Conservation (phyloP, 2,797 vertebrate species). For the Pogonophryne albipinna region DNA sequence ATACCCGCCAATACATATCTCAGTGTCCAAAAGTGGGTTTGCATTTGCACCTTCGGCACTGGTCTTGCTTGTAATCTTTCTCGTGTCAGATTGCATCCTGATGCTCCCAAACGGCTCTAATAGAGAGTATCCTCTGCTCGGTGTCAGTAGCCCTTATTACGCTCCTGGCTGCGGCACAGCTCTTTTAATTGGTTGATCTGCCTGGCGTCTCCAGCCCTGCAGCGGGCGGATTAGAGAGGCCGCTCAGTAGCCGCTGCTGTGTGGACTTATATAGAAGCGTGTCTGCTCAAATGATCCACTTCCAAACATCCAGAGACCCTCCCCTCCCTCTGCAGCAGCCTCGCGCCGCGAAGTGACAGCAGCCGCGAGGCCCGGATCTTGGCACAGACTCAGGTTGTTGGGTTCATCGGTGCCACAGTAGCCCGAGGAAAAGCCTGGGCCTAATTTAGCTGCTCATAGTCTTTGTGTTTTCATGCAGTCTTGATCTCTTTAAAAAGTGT, state of each 20-base stretch:
- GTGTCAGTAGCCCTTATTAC: conserved; percentile 64
- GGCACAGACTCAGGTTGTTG: conserved; percentile 53
- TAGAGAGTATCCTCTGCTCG: conserved; percentile 73
- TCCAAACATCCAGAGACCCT: conserved; percentile 48
- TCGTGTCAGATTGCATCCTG: conserved; percentile 76
- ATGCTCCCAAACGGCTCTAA: conserved; percentile 73
- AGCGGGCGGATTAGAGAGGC: conserved; percentile 75
- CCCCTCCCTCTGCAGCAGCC: neutral
- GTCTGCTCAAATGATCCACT: conserved; percentile 70
- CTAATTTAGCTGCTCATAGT: neutral
- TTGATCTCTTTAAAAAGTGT: neutral
- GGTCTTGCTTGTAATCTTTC: conserved; percentile 75
- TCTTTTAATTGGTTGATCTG: conserved; percentile 86
- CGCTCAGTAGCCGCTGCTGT: conserved; percentile 76
- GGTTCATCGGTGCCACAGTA: conserved; percentile 53
- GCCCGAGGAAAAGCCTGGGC: neutral
- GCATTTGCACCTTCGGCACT: conserved; percentile 69
- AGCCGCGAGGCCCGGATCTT: conserved; percentile 38
- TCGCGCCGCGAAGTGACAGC: conserved; percentile 34
- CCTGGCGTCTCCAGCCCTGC: conserved; percentile 82
- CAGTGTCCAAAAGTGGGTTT: conserved; percentile 66
- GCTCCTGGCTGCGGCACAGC: conserved; percentile 69
- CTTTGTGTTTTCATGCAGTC: neutral
- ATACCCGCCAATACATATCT: conserved; percentile 65
- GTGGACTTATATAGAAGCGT: conserved; percentile 76